These are phyloP conservation scores for Calidris pygmaea DNA, from an alignment of 2,113 vertebrate species.

Conservation along the genomic window DNA sequence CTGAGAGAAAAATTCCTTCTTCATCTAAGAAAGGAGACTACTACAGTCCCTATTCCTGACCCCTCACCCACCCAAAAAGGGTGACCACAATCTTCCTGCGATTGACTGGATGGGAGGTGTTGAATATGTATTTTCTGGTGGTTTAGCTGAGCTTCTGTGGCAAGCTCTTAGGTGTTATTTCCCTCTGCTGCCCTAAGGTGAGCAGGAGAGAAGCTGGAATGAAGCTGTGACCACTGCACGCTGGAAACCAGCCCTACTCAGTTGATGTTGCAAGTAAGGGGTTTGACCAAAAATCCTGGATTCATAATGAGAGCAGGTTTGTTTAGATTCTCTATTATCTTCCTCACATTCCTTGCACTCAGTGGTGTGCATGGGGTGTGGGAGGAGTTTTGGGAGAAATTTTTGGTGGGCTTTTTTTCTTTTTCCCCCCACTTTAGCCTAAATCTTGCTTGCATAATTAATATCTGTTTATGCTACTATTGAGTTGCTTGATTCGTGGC, in stretches of 20 bases:
- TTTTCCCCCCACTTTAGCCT: too few species aligned
- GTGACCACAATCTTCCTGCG: background rate
- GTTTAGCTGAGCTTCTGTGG: background rate
- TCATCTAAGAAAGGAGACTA: background rate
- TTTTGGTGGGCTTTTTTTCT: background rate
- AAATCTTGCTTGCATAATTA: background rate
- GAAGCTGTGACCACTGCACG: background rate
- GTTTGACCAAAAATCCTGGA: background rate
- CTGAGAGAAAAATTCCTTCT: background rate
- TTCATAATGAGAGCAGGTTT: background rate
- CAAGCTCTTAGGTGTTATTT: background rate
- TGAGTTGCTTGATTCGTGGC: background rate
- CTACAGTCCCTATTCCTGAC: background rate
- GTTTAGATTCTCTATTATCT: background rate
- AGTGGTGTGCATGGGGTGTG: accelerated
- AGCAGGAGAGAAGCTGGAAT: background rate
- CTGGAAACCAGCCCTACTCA: background rate
- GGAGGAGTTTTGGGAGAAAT: background rate
- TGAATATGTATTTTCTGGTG: background rate
- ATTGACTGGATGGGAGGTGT: background rate
- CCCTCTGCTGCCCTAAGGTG: background rate
- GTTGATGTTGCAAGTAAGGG: background rate
- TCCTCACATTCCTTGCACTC: background rate
- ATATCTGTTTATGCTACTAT: background rate
- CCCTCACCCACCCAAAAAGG: accelerated